Percentiles rank a stretch among this genome's conserved stretches.
Conservation (phyloP, 2,113 vertebrate genomes). For the Halichoeres trimaculatus region DNA sequence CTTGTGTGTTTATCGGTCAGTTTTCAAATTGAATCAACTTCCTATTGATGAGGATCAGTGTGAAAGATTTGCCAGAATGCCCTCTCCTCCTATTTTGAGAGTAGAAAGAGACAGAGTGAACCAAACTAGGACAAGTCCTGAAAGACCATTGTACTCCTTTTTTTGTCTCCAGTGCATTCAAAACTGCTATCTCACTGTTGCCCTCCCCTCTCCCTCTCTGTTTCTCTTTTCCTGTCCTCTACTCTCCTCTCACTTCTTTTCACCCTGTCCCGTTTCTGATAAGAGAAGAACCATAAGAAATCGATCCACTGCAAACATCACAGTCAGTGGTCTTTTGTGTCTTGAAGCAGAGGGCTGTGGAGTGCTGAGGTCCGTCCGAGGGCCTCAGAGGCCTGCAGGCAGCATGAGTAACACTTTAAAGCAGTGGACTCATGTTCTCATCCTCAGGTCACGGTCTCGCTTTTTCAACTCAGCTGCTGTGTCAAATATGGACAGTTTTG, state of each 20-base stretch:
- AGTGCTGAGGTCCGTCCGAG: conserved; percentile 6
- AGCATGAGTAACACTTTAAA: conserved; percentile 25
- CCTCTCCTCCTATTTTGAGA: conserved; percentile 51
- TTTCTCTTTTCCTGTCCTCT: conserved; percentile 8
- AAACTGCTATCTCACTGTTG: conserved; percentile 76
- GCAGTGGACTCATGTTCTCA: neutral
- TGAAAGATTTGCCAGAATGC: conserved; percentile 50
- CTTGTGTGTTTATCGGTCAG: conserved; percentile 21
- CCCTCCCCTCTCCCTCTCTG: conserved; percentile 49
- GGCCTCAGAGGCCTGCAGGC: conserved; percentile 17
- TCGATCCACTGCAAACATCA: conserved; percentile 34
- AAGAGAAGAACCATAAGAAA: conserved; percentile 16
- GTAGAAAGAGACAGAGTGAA: conserved; percentile 48
- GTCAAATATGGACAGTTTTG: neutral
- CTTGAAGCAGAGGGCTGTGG: conserved; percentile 18
- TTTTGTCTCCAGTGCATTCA: conserved; percentile 68
- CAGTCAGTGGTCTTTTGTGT: conserved; percentile 38
- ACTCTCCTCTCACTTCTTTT: conserved; percentile 11
- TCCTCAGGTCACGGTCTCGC: neutral
- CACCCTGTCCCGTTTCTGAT: conserved; percentile 11
- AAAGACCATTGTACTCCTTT: conserved; percentile 78
- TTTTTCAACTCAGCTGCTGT: conserved; percentile 10
- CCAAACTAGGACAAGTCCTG: conserved; percentile 78
- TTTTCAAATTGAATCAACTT: conserved; percentile 20
- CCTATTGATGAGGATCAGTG: conserved; percentile 50